A percentile compares a stretch with the other conserved stretches of the same genome.
phyloP scores from a whole-genome alignment of 92 coral and sea anemone species.

The Phenganax subtilis region DNA sequence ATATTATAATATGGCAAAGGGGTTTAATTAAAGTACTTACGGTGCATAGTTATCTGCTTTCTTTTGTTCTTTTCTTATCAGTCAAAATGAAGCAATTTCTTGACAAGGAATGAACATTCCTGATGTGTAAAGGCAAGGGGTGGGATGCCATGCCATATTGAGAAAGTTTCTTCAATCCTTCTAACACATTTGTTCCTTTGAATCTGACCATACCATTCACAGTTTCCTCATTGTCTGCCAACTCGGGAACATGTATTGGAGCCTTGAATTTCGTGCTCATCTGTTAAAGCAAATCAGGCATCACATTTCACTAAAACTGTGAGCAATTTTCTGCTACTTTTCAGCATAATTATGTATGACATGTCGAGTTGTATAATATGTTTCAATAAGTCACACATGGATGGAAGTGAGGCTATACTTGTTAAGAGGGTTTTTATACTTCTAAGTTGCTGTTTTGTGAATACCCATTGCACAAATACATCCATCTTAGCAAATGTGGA shows the following conservation, averaged over 20 bases:
- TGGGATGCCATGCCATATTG: slow-evolving; percentile 60
- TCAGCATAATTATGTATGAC: too few relatives aligned
- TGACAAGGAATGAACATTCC: slow-evolving; percentile 69
- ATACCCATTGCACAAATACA: neutral
- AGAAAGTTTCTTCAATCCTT: slow-evolving; percentile 75
- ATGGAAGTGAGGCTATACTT: neutral
- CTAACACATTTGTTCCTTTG: slow-evolving; percentile 82
- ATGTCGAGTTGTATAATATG: too few relatives aligned
- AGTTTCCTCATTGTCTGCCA: slow-evolving; percentile 47
- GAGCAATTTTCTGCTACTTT: neutral
- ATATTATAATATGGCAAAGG: too few relatives aligned
- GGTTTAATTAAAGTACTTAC: too few relatives aligned
- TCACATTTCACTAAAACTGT: neutral
- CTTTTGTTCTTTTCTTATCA: slow-evolving; percentile 52
- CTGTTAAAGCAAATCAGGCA: slow-evolving; percentile 28
- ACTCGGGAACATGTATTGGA: slow-evolving; percentile 42
- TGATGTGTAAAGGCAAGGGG: slow-evolving; percentile 76
- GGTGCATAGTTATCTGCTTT: neutral
- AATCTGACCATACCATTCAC: slow-evolving; percentile 72
- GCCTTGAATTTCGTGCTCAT: slow-evolving; percentile 70
- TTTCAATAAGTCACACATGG: neutral
- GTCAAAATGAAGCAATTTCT: slow-evolving; percentile 68
- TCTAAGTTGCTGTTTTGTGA: neutral
- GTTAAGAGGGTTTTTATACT: too few relatives aligned
- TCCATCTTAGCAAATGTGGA: neutral